A percentile compares a stretch with the other conserved stretches of the same genome.
Evolutionary conservation across 1,140 invertebrate species (phyloP).

Genomic region (Danaus plexippus): DNA sequence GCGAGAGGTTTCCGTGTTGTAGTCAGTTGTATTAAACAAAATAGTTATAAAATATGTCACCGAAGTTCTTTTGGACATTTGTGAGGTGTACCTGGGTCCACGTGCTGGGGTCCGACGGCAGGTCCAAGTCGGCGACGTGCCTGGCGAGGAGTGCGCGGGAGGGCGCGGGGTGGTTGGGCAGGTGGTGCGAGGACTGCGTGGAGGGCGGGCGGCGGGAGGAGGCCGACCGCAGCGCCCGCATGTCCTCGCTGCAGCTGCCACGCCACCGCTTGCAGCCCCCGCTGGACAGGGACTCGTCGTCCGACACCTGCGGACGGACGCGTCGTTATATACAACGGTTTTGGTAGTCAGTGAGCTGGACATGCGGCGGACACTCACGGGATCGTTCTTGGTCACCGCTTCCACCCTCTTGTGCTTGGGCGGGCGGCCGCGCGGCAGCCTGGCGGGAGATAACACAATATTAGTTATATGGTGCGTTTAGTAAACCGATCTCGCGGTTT

Average conservation of each 20-base stretch:
- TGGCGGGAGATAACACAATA: constrained; percentile 8
- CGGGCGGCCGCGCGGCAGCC: constrained; percentile 47
- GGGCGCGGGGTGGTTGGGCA: constrained; percentile 14
- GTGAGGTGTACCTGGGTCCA: constrained; percentile 33
- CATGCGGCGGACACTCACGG: constrained; percentile 32
- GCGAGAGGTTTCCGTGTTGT: too few relatives aligned
- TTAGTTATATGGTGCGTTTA: too few relatives aligned
- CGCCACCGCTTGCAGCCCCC: constrained; percentile 44
- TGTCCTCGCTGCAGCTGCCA: constrained; percentile 17
- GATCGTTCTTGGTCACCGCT: constrained; percentile 54
- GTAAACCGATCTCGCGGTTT: too few relatives aligned
- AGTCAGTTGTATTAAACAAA: too few relatives aligned
- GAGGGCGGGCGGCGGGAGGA: constrained; percentile 11
- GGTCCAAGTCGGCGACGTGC: constrained; percentile 31
- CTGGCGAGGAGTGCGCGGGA: constrained; percentile 21
- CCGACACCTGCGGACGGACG: constrained; percentile 31
- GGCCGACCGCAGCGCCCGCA: constrained; percentile 5
- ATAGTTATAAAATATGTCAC: too few relatives aligned
- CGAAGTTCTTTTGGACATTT: too few relatives aligned
- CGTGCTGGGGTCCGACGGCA: constrained; percentile 31
- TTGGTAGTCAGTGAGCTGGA: too few relatives aligned
- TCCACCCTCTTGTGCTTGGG: constrained; percentile 61
- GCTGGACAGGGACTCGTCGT: constrained; percentile 49
- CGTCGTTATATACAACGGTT: too few relatives aligned
- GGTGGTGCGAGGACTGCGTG: constrained; percentile 12